Base-by-base conservation (phyloP, 2,888 invertebrate species). In the Sylvicola cinctus region DNA sequence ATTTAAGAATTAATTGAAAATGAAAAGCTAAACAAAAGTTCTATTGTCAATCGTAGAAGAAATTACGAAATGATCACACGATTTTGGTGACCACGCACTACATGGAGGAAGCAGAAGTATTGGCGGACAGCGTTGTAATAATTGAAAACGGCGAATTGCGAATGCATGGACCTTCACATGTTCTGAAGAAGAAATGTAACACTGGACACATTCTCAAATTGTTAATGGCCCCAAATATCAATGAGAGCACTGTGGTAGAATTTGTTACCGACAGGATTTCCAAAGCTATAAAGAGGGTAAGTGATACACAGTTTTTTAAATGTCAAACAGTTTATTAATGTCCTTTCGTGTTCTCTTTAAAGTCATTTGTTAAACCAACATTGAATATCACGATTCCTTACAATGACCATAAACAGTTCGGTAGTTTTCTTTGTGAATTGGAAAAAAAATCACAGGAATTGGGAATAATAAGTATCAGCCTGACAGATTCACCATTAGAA, bases 61-160 rank as follows among this genome's bases (percentile, higher is more conserved):
- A 20, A 20, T 8, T 74, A 39, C 65, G 74, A 37, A 71, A 73
- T 38, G 61, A 68, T 3, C 74, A 79, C 43, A 85, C 88, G 0
- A 78, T 91, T 43, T 58, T 93, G 11, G 68, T 93, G 33, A 83
- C 84, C 11, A 91, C 91, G 0, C 91, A 93, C 59, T 84, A 83
- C 55, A 90, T 93, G 88, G 91, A 91, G 56, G 91, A 93, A 55
- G 90, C 90, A 3, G 90, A 91, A 54, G 74, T 80, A 29, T 65
- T 93, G 3, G 90, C 85, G 1, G 88, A 93, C 58, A 70, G 83
- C 46, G 81, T 91, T 43, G 85, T 83, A 1, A 87, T 91, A 40
- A 70, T 93, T 56, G 73, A 77, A 42, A 61, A 65, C 36, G 87
- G 87, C 13, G 52, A 53, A 25, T 58, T 90, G 32, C 66, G 70